These are phyloP conservation scores for Patiria miniata DNA, from an alignment of 35 echinoderm and acorn worm genomes.

Conservation along the genomic window DNA sequence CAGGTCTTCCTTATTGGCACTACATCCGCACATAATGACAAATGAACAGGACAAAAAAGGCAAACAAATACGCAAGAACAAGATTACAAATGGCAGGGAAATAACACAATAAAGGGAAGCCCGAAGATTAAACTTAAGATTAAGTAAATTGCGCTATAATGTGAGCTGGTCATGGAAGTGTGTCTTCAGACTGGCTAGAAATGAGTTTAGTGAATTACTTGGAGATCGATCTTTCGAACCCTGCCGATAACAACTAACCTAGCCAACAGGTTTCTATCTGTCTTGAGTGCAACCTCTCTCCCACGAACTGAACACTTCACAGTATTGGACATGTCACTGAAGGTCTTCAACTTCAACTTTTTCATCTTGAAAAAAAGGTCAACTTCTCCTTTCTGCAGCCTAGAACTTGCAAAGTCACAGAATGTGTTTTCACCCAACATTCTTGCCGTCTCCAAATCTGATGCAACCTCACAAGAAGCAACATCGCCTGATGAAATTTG, in stretches of 20 bases:
- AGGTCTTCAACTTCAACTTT: constrained; percentile 51
- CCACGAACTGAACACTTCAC: constrained; percentile 1
- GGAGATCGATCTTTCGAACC: constrained; percentile 16
- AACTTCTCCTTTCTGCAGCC: constrained; percentile 14
- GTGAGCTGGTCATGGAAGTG: constrained; percentile 42
- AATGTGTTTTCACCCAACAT: constrained; percentile 27
- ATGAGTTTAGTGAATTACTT: constrained; percentile 32
- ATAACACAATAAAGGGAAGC: too few species aligned
- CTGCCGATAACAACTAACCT: constrained; percentile 52
- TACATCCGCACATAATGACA: too few species aligned
- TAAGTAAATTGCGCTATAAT: too few species aligned
- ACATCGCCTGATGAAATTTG: constrained; percentile 33
- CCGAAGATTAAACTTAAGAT: too few species aligned
- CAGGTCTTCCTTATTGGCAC: constrained; percentile 25
- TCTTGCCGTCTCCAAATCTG: constrained; percentile 24
- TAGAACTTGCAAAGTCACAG: neutral
- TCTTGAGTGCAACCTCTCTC: constrained; percentile 37
- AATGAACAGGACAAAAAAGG: too few species aligned
- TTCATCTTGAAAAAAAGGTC: neutral
- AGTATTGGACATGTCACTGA: constrained; percentile 10
- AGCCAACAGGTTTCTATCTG: constrained; percentile 47
- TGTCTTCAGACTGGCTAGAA: constrained; percentile 23
- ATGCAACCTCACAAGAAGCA: neutral
- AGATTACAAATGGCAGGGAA: too few species aligned
- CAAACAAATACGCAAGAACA: too few species aligned